Evolutionary conservation across 2,797 vertebrate genomes (phyloP).

Genomic region (Myotis planiceps): DNA sequence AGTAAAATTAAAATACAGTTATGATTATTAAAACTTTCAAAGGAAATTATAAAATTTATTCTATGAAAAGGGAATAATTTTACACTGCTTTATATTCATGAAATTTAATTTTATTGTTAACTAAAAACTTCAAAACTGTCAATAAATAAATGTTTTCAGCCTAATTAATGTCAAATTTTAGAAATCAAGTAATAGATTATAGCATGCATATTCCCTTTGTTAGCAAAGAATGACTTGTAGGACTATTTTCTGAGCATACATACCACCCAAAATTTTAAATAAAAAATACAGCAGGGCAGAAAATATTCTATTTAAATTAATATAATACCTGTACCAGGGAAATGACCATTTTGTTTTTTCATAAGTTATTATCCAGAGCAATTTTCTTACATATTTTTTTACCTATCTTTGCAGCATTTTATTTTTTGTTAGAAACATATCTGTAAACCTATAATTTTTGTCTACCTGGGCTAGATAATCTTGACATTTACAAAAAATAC

Average conservation of each 20-base stretch:
- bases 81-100: conserved; percentile 63
- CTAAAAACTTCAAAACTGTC: conserved; percentile 65
- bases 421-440: not conserved
- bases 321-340: not conserved
- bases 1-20: not conserved
- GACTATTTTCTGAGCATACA: not conserved
- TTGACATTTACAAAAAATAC: conserved; percentile 86
- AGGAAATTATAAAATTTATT: conserved; percentile 33
- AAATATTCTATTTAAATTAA: not conserved
- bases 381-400: not conserved
- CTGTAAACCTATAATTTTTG: not conserved
- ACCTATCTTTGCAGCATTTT: not conserved
- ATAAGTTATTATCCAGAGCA: not conserved
- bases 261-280: not conserved
- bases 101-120: conserved; percentile 66
- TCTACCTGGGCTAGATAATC: conserved; percentile 82
- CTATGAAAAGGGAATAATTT: conserved; percentile 54
- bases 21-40: conserved; percentile 31
- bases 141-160: conserved; percentile 45
- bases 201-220: not conserved
- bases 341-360: not conserved
- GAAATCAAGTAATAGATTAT: not conserved
- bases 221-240: not conserved
- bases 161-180: conserved; percentile 71
- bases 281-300: not conserved